These are phyloP conservation scores for Sebastes cheni DNA, from an alignment of 2,797 vertebrate genomes.

Conservation along the genomic window DNA sequence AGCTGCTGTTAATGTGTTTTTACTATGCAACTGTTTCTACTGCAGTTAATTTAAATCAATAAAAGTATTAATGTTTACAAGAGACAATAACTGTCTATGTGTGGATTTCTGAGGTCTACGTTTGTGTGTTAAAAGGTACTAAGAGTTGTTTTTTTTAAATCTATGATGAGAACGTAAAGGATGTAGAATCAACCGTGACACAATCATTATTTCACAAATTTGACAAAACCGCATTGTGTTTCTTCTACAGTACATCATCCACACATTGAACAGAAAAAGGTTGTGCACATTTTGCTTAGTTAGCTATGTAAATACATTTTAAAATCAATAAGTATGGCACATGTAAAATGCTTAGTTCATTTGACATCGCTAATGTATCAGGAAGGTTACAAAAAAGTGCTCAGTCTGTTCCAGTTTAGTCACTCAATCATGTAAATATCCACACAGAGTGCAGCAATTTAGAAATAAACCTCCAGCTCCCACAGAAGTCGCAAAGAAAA, in stretches of 20 bases:
- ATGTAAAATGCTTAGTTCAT: neutral
- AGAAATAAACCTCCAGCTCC: neutral
- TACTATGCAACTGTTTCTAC: slow-evolving; percentile 65
- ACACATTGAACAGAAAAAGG: neutral
- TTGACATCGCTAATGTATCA: neutral
- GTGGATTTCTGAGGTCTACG: neutral
- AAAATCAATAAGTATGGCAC: neutral
- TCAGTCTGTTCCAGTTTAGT: neutral
- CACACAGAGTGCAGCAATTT: neutral
- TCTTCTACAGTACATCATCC: neutral
- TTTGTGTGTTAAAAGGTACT: neutral
- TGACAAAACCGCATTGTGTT: neutral
- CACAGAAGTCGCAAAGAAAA: neutral
- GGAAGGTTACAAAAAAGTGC: neutral
- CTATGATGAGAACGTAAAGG: neutral
- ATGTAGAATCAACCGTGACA: neutral
- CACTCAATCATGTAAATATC: neutral
- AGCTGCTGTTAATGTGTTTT: slow-evolving; percentile 18
- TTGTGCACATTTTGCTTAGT: neutral
- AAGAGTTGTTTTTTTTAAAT: neutral
- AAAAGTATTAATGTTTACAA: slow-evolving; percentile 74
- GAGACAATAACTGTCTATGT: slow-evolving; percentile 36
- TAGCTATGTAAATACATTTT: neutral
- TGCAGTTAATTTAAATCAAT: slow-evolving; percentile 61
- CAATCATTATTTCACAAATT: neutral